Base-by-base conservation (phyloP, 2,888 invertebrate genomes). In the Trimorus sp. region DNA sequence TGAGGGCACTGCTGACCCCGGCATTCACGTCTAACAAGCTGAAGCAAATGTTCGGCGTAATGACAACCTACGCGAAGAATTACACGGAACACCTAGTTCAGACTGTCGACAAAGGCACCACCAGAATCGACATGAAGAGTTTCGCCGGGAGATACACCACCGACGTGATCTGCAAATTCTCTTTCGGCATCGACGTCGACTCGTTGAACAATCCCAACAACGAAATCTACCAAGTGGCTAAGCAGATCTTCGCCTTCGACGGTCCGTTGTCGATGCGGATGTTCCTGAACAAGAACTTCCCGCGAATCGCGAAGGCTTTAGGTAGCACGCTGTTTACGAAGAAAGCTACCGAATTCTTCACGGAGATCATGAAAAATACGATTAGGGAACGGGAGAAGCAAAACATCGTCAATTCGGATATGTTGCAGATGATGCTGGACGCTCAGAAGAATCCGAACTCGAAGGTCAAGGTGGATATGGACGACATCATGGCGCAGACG, bases 1-100 rank as follows among this genome's bases (percentile, higher is more conserved):
- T 93, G 92, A 88, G 94, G 14, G 88, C 89, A 0, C 91, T 93
- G 0, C 84, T 94, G 16, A 93, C 93, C 36, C 94, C 94, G 0
- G 92, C 93, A 0, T 94, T 94, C 87, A 94, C 94, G 0, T 91
- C 93, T 7, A 93, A 93, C 69, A 94, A 94, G 87, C 93, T 94
- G 93, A 92, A 92, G 54, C 84, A 88, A 1, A 93, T 94, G 93
- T 90, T 93, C 86, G 92, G 92, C 0, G 89, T 93, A 63, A 93
- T 94, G 79, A 79, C 84, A 0, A 89, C 88, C 12, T 90, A 89
- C 45, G 90, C 88, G 0, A 79, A 54, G 45, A 87, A 86, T 14
- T 89, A 90, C 56, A 83, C 86, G 2, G 66, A 87, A 1, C 85
- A 86, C 48, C 76, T 90, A 5, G 15, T 68, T 0, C 75, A 85